phyloP scores from a whole-genome alignment of 53 echinoderm and acorn worm species.

The Patiria pectinifera region DNA sequence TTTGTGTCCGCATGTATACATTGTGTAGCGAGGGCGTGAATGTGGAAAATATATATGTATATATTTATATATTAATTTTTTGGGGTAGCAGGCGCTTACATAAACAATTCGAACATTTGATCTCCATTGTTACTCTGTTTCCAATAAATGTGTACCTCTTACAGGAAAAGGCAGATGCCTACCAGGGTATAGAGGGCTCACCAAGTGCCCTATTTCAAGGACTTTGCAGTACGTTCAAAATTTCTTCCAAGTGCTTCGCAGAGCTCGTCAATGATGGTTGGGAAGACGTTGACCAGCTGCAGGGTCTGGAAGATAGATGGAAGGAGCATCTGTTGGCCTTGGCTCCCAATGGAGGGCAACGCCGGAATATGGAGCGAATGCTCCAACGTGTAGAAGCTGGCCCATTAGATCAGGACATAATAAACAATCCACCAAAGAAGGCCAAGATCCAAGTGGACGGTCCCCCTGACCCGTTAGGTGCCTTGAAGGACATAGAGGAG shows the following conservation, averaged over 20 bases:
- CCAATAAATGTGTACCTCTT: too few species aligned
- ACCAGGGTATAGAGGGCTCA: not conserved
- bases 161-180: conserved; percentile 31
- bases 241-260: conserved; percentile 8
- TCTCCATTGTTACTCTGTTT: too few species aligned
- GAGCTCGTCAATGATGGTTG: conserved; percentile 26
- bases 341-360: conserved; percentile 33
- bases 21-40: too few species aligned
- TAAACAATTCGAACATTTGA: too few species aligned
- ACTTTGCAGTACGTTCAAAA: not conserved
- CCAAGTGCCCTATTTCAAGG: not conserved
- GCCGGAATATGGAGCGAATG: conserved; percentile 26
- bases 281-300: conserved; percentile 33
- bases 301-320: not conserved
- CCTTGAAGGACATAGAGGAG: too few species aligned
- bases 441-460: too few species aligned
- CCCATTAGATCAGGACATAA: conserved; percentile 25
- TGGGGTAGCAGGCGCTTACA: too few species aligned
- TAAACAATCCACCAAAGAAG: too few species aligned
- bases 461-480: too few species aligned
- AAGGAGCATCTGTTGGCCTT: conserved; percentile 1
- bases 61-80: too few species aligned
- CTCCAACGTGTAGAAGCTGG: conserved; percentile 35
- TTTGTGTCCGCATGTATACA: too few species aligned
- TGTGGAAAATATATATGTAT: too few species aligned